A percentile compares a stretch with the other conserved stretches of the same genome.
phyloP scores from a whole-genome alignment of 2,113 vertebrate genomes.

The Lepidothrix coronata region DNA sequence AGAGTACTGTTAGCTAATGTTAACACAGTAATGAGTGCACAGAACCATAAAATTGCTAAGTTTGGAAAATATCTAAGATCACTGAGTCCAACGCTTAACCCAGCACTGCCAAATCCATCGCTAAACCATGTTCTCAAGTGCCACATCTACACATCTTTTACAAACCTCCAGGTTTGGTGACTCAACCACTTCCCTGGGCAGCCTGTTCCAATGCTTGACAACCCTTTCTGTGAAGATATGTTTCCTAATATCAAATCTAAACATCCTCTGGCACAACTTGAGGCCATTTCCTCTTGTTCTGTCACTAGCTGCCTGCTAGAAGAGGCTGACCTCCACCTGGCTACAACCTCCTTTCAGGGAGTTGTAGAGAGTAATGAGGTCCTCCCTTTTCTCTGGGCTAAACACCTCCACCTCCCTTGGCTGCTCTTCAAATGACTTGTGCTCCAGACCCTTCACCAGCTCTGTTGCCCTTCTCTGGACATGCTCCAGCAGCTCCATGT shows the following conservation, averaged over 20 bases:
- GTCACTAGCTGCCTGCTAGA: neutral
- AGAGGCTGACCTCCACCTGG: neutral
- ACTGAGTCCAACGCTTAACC: neutral
- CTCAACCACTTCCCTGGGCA: neutral
- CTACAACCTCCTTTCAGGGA: rapidly evolving
- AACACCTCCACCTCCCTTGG: neutral
- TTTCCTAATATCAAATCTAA: neutral
- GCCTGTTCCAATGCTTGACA: neutral
- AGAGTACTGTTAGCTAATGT: neutral
- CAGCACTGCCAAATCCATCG: neutral
- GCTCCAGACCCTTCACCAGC: neutral
- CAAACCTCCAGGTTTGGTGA: neutral
- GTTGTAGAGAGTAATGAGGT: neutral
- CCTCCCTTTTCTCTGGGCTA: neutral
- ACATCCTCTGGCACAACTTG: neutral
- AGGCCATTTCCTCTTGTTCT: neutral
- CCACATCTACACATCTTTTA: neutral
- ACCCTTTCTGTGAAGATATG: neutral
- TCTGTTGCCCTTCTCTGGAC: rapidly evolving
- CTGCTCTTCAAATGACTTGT: rapidly evolving
- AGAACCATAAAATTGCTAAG: neutral
- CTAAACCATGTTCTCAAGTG: neutral
- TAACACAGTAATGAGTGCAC: neutral
- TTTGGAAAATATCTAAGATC: neutral
- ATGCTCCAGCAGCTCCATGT: rapidly evolving